Conservation (phyloP, 2,888 invertebrate species). For the Hedya salicella region DNA sequence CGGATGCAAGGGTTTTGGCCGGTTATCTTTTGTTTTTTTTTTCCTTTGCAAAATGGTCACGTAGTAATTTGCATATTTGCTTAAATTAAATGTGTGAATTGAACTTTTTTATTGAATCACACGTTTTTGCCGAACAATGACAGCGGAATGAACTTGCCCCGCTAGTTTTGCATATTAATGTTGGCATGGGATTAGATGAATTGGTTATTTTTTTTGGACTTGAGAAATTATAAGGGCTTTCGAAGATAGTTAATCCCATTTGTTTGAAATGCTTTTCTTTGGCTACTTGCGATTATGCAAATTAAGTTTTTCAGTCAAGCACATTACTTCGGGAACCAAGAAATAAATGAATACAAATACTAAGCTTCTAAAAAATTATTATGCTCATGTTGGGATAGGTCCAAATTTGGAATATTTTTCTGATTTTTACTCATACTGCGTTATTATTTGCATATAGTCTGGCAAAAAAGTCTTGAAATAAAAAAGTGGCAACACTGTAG, state of each 20-base stretch:
- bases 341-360: no score
- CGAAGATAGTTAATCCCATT: slow-evolving; percentile 36
- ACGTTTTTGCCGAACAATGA: slow-evolving; percentile 77
- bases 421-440: no score
- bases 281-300: slow-evolving; percentile 32
- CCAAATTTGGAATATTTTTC: no score
- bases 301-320: slow-evolving; percentile 14
- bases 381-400: no score
- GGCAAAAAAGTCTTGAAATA: no score
- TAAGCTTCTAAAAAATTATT: no score
- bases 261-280: slow-evolving; percentile 34
- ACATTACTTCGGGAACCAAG: not conserved
- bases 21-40: slow-evolving; percentile 78
- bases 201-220: slow-evolving; percentile 62
- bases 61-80: slow-evolving; percentile 80
- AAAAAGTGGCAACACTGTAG: no score
- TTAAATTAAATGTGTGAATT: slow-evolving; percentile 77
- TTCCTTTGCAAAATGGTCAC: slow-evolving; percentile 81
- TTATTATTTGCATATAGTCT: no score
- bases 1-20: slow-evolving; percentile 77
- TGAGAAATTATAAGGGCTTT: slow-evolving; percentile 36
- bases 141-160: slow-evolving; percentile 63
- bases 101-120: slow-evolving; percentile 74
- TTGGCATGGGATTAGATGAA: slow-evolving; percentile 54
- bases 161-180: slow-evolving; percentile 72